Conservation (phyloP, 2,113 vertebrate genomes). For the Leucopternis melanops region DNA sequence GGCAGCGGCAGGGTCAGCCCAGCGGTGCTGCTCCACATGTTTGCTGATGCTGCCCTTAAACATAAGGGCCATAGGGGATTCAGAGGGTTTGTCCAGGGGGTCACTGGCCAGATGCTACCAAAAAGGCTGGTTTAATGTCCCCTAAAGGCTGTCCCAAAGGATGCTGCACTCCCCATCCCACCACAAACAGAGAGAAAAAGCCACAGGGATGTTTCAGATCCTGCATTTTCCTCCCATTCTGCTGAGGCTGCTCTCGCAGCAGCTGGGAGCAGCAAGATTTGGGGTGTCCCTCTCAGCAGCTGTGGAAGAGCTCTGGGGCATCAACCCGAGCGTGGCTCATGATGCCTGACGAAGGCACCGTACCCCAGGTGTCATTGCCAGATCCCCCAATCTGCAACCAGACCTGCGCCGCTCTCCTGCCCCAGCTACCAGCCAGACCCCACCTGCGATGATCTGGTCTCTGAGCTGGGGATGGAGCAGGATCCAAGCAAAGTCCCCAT, state of each 20-base stretch:
- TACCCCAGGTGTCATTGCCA: neutral
- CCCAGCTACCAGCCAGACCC: neutral
- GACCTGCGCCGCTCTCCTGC: neutral
- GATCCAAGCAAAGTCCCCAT: neutral
- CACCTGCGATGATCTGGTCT: rapidly evolving
- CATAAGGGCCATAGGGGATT: neutral
- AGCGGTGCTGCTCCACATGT: neutral
- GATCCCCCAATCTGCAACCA: neutral
- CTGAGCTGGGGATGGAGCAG: neutral
- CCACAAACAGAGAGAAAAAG: neutral
- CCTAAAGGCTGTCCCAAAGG: neutral
- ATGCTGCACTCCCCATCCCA: neutral
- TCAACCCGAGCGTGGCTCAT: rapidly evolving
- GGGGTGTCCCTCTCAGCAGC: neutral
- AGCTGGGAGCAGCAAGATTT: neutral
- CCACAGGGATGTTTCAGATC: neutral
- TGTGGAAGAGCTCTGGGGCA: neutral
- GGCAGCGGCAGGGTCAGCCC: rapidly evolving
- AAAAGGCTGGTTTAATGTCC: neutral
- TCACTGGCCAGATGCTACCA: neutral
- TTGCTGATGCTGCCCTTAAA: neutral
- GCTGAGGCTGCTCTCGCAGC: neutral
- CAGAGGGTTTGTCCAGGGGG: neutral
- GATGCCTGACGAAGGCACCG: neutral
- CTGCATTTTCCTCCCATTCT: rapidly evolving